Percentiles rank a stretch among this genome's conserved stretches.
Conservation (phyloP, 2,113 vertebrate genomes). For the Psettodes erumei region DNA sequence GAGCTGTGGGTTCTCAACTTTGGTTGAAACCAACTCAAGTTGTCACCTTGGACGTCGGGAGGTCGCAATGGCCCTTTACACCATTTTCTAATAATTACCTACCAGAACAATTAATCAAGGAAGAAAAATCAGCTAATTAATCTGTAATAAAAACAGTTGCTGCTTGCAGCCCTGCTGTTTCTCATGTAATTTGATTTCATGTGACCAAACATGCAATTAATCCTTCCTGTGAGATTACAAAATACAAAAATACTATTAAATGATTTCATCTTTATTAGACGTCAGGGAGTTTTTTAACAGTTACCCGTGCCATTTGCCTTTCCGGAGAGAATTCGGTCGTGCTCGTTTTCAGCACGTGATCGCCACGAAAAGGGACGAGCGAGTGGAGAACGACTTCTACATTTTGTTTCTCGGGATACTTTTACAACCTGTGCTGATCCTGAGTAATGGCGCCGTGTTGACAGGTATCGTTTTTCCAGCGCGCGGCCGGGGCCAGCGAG, state of each 20-base stretch:
- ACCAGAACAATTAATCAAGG: neutral
- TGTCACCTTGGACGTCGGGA: neutral
- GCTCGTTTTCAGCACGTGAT: neutral
- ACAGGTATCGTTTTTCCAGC: slow-evolving; percentile 38
- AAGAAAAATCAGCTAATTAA: neutral
- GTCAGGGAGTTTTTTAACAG: neutral
- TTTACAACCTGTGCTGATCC: slow-evolving; percentile 18
- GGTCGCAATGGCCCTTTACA: too few relatives aligned
- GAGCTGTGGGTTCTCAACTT: neutral
- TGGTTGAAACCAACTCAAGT: neutral
- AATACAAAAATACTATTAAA: neutral
- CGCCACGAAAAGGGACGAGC: neutral
- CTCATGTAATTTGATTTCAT: neutral
- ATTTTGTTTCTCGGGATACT: slow-evolving; percentile 4
- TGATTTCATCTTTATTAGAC: neutral
- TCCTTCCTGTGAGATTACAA: neutral
- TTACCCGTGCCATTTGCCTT: neutral
- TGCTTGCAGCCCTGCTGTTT: neutral
- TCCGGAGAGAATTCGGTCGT: neutral
- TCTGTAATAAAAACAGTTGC: neutral
- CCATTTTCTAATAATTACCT: neutral
- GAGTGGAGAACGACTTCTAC: neutral
- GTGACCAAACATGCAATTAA: neutral
- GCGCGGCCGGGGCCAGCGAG: slow-evolving; percentile 51
- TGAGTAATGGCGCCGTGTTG: slow-evolving; percentile 34